Conservation (phyloP, 2,888 invertebrate genomes). For the Drosophila cognata region DNA sequence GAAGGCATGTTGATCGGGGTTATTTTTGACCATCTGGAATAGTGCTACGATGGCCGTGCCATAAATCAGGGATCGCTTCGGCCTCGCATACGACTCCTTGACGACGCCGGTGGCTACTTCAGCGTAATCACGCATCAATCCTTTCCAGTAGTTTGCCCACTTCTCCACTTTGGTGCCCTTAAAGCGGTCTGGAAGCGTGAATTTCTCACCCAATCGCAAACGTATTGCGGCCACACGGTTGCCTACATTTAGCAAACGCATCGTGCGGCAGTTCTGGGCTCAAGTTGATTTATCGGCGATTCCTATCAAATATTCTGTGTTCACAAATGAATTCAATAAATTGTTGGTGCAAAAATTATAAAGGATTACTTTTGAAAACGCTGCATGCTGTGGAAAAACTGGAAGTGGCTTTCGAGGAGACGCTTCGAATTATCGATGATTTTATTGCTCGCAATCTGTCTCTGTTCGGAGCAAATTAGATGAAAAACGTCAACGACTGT, state of each 20-base stretch:
- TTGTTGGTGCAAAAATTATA: conserved; percentile 43
- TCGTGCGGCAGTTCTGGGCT: conserved; percentile 13
- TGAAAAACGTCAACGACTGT: conserved; percentile 22
- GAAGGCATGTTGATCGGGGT: conserved; percentile 90
- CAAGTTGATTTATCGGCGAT: neutral
- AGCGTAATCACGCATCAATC: conserved; percentile 90
- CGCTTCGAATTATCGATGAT: conserved; percentile 38
- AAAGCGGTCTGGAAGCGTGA: conserved; percentile 86
- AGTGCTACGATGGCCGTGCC: conserved; percentile 86
- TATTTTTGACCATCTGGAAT: conserved; percentile 87
- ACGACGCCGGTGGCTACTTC: conserved; percentile 86
- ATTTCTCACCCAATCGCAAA: conserved; percentile 48
- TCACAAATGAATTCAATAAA: conserved; percentile 27
- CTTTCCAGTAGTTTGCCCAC: conserved; percentile 92
- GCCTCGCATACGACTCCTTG: conserved; percentile 89
- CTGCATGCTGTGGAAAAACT: conserved; percentile 55
- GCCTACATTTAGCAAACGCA: conserved; percentile 64
- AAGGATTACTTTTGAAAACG: conserved; percentile 47
- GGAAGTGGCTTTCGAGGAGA: conserved; percentile 48
- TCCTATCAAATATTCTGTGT: conserved; percentile 15
- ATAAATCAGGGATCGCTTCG: conserved; percentile 88
- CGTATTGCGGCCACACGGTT: conserved; percentile 55
- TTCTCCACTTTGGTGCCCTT: conserved; percentile 88
- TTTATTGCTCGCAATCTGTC: conserved; percentile 52
- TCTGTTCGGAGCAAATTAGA: conserved; percentile 21